A percentile compares a stretch with the other conserved stretches of the same genome.
phyloP scores from a whole-genome alignment of 1,140 invertebrate species.

The Nixonia krombeini region DNA sequence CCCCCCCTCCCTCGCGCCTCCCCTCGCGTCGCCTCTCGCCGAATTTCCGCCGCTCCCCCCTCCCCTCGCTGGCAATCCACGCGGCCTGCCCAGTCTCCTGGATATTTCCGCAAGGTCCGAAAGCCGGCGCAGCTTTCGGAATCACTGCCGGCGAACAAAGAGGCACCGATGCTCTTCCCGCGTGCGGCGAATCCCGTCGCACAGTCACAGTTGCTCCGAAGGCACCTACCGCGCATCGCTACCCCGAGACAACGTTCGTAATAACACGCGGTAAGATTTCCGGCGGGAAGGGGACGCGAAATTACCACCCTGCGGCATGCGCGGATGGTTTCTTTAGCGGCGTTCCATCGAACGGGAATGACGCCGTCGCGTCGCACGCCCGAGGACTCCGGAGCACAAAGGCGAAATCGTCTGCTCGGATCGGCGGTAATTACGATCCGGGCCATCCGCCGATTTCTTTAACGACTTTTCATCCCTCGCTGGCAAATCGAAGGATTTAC shows the following conservation, averaged over 20 bases:
- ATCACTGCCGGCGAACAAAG: conserved; percentile 8
- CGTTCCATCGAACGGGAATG: conserved; percentile 42
- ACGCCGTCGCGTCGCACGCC: conserved; percentile 29
- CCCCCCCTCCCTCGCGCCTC: not conserved
- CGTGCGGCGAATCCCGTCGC: conserved; percentile 3
- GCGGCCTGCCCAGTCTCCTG: not conserved
- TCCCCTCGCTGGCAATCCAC: not conserved
- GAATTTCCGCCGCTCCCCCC: conserved; percentile 6
- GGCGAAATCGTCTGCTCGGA: conserved; percentile 21
- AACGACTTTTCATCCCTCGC: too few relatives aligned
- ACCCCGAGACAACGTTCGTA: conserved; percentile 43
- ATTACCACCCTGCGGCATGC: conserved; percentile 43
- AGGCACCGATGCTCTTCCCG: not conserved
- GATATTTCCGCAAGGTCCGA: conserved; percentile 3
- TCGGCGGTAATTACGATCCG: conserved; percentile 17
- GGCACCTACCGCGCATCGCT: conserved; percentile 44
- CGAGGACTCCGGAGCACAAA: conserved; percentile 25
- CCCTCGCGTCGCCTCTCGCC: not conserved
- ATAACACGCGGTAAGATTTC: conserved; percentile 45
- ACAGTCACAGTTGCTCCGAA: conserved; percentile 25
- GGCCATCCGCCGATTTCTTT: too few relatives aligned
- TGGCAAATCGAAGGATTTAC: too few relatives aligned
- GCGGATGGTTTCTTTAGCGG: conserved; percentile 31
- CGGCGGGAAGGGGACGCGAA: conserved; percentile 21
- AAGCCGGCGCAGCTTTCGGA: not conserved